Evolutionary conservation across 1,140 invertebrate species (phyloP).

Genomic region (Eufriesea mexicana): DNA sequence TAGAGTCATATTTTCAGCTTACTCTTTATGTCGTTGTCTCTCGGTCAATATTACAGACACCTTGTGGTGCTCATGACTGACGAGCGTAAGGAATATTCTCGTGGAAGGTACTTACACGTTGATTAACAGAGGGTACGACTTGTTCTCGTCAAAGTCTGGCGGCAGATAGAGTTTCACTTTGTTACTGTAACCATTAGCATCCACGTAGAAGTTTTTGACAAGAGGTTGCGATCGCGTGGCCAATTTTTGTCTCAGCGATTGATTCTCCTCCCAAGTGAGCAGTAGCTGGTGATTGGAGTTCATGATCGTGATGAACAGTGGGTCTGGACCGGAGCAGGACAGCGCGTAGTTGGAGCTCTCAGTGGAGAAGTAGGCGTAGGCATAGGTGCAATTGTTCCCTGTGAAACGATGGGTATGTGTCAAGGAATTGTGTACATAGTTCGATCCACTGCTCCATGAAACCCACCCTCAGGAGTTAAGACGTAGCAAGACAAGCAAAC

Average conservation of each 20-base stretch:
- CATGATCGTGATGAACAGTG: conserved; percentile 68
- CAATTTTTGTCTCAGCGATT: conserved; percentile 81
- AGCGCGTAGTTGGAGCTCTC: conserved; percentile 85
- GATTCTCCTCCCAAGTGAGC: conserved; percentile 86
- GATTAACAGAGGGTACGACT: conserved; percentile 75
- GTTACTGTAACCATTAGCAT: conserved; percentile 82
- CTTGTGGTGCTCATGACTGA: too few relatives aligned
- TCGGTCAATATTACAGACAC: too few relatives aligned
- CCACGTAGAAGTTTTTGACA: conserved; percentile 84
- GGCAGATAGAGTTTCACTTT: conserved; percentile 81
- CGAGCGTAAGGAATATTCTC: too few relatives aligned
- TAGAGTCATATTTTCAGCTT: too few relatives aligned
- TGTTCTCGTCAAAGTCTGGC: conserved; percentile 77
- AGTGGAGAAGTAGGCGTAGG: conserved; percentile 86
- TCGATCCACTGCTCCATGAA: too few relatives aligned
- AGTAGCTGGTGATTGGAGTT: conserved; percentile 64
- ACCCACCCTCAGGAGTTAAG: conserved; percentile 78
- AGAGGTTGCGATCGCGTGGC: conserved; percentile 83
- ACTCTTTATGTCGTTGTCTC: too few relatives aligned
- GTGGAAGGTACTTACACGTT: conserved; percentile 76
- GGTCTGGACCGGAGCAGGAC: conserved; percentile 86
- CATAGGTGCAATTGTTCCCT: conserved; percentile 84
- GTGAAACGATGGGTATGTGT: not conserved
- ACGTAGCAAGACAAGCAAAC: conserved; percentile 79
- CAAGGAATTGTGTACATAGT: too few relatives aligned